These are phyloP conservation scores for Arenaria interpres DNA, from an alignment of 2,113 vertebrate genomes.

Conservation along the genomic window DNA sequence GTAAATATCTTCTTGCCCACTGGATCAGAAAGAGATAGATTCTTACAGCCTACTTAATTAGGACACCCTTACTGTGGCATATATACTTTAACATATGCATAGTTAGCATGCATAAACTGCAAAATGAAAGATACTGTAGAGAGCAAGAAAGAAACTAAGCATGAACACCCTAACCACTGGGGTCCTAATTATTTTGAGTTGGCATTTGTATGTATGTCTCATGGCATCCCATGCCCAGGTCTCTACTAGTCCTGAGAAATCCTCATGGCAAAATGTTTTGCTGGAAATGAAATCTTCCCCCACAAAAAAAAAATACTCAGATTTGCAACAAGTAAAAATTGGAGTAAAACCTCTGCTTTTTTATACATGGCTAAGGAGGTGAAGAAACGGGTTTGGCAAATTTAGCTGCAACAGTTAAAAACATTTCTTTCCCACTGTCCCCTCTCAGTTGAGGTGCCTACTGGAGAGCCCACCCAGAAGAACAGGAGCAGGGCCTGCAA, in stretches of 20 bases:
- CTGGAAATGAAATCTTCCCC: not conserved
- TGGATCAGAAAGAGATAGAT: not conserved
- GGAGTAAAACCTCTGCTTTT: not conserved
- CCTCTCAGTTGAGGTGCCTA: not conserved
- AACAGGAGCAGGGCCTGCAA: accelerated
- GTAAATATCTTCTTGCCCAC: not conserved
- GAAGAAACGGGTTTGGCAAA: not conserved
- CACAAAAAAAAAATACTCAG: not conserved
- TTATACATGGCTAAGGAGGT: not conserved
- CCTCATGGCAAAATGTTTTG: not conserved
- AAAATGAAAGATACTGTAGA: not conserved
- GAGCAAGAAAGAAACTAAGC: not conserved
- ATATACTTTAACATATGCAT: not conserved
- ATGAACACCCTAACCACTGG: not conserved
- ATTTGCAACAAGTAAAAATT: not conserved
- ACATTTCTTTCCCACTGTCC: not conserved
- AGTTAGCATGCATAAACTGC: not conserved
- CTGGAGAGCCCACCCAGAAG: not conserved
- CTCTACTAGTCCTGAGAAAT: not conserved
- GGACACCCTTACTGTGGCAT: not conserved
- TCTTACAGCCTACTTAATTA: not conserved
- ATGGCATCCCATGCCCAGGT: not conserved
- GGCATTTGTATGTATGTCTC: not conserved
- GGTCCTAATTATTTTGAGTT: not conserved
- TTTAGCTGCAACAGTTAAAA: not conserved